A percentile compares a stretch with the other conserved stretches of the same genome.
These are phyloP conservation scores for Watsonalla cultraria DNA, from an alignment of 2,888 invertebrate genomes.

Conservation along the genomic window DNA sequence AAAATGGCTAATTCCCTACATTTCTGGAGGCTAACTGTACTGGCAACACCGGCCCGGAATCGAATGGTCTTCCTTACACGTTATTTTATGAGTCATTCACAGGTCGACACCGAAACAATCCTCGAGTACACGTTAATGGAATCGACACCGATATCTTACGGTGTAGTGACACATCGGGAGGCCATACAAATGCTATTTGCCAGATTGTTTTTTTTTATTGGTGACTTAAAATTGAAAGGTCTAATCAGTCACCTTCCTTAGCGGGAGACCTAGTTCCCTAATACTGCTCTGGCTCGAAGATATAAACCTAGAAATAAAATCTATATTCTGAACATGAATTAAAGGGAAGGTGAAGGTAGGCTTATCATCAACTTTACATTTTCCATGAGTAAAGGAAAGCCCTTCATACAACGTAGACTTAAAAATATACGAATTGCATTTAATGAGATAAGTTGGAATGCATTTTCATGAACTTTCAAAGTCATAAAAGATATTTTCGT, in stretches of 20 bases:
- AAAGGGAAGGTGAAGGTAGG: no score
- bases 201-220: not conserved
- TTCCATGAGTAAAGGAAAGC: no score
- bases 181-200: not conserved
- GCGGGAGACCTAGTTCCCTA: no score
- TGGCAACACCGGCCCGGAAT: not conserved
- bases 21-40: not conserved
- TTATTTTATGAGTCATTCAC: conserved; percentile 1
- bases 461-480: not conserved
- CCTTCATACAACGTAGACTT: no score
- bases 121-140: not conserved
- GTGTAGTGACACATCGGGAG: not conserved
- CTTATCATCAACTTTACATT: no score
- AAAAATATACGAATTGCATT: conserved; percentile 7
- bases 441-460: conserved; percentile 3
- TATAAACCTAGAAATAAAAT: no score
- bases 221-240: no score
- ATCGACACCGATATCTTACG: not conserved
- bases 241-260: no score
- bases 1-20: no score
- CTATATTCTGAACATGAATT: no score
- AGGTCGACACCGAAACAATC: not conserved
- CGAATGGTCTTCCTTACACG: not conserved
- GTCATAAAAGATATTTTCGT: conserved; percentile 1
- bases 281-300: no score